Evolutionary conservation across 2,113 vertebrate genomes (phyloP).

Genomic region (Plecturocebus donacophilus): DNA sequence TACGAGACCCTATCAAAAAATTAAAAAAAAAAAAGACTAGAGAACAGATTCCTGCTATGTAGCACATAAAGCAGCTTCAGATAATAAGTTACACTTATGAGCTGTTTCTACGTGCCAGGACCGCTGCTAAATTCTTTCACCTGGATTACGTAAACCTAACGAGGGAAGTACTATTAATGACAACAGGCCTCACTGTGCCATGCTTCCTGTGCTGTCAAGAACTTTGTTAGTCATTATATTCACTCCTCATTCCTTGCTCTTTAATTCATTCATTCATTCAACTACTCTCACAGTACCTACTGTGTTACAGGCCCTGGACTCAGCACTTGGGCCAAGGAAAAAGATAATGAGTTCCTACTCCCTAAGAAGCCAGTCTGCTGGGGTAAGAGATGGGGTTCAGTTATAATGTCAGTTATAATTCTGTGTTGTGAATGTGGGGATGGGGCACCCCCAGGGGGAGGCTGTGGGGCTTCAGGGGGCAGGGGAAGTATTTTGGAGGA

Average conservation of each 20-base stretch:
- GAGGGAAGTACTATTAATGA: fast-evolving
- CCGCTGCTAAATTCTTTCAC: background rate
- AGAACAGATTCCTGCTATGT: fast-evolving
- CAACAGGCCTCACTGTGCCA: fast-evolving
- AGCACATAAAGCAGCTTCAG: background rate
- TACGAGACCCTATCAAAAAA: too few species aligned
- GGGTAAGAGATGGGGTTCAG: too few species aligned
- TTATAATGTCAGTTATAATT: too few species aligned
- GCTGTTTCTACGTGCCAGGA: fast-evolving
- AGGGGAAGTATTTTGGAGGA: background rate
- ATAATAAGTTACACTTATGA: fast-evolving
- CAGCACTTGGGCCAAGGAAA: background rate
- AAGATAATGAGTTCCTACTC: background rate
- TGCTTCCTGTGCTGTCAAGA: fast-evolving
- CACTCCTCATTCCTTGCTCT: too few species aligned
- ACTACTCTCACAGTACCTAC: too few species aligned
- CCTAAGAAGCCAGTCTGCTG: fast-evolving
- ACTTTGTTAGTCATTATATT: too few species aligned
- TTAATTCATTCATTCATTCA: background rate
- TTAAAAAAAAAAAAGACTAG: background rate
- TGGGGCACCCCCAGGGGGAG: background rate
- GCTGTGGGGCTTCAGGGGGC: too few species aligned
- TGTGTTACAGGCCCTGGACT: fast-evolving
- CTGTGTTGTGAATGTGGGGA: background rate
- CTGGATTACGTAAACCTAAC: too few species aligned